phyloP scores from a whole-genome alignment of 2,797 vertebrate genomes.

The Microctenopoma lineatum region DNA sequence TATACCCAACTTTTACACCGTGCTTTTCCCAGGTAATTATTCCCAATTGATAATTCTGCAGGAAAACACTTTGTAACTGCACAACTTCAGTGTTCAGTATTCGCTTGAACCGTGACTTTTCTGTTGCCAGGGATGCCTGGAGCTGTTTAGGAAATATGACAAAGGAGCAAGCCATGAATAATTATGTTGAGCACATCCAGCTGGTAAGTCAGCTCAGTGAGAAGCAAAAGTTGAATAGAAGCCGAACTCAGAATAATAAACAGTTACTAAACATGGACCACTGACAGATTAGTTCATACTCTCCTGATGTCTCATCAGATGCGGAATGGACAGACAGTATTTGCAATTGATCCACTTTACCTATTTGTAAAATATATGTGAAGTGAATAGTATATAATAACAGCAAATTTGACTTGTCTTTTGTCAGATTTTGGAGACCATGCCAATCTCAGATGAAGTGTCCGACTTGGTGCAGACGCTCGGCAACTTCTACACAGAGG shows the following conservation, averaged over 20 bases:
- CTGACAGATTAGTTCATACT: no score
- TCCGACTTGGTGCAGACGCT: conserved; percentile 91
- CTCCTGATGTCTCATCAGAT: no score
- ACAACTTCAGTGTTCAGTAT: neutral
- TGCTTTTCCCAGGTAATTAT: neutral
- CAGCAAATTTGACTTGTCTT: neutral
- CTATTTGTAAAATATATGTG: no score
- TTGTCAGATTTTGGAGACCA: conserved; percentile 93
- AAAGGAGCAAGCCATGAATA: conserved; percentile 95
- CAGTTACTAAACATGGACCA: neutral
- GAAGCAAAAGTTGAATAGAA: conserved; percentile 23
- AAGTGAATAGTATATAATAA: no score
- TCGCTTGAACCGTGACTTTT: conserved; percentile 47
- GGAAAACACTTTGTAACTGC: neutral
- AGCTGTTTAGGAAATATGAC: conserved; percentile 93
- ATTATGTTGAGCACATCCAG: conserved; percentile 97
- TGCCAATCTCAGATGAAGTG: conserved; percentile 94
- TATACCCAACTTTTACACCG: neutral
- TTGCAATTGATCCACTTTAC: no score
- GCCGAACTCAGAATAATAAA: conserved; percentile 23
- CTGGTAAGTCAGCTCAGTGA: conserved; percentile 82
- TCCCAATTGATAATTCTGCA: neutral
- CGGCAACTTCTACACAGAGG: conserved; percentile 92
- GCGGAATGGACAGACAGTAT: no score
- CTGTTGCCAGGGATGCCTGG: conserved; percentile 92